Evolutionary conservation across 2,797 vertebrate genomes (phyloP), one percentile per base, ranked within the genome.

Genomic region (Aldrovandia affinis): DNA sequence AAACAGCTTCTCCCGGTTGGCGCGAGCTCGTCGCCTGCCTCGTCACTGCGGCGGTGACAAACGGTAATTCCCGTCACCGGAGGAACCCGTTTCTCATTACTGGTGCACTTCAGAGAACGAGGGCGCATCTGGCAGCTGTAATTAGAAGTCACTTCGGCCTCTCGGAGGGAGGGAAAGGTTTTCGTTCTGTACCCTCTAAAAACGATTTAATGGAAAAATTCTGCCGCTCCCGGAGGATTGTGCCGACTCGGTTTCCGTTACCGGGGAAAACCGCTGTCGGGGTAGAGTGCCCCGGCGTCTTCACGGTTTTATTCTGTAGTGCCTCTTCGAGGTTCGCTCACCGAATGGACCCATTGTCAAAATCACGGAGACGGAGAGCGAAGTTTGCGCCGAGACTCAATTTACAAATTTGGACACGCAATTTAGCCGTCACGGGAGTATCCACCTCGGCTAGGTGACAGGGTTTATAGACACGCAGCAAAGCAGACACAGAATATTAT

Each of bases 91-190:
- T 8, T 1, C 65, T 18, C 63, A 12, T 28, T 65, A 33, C 2
- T 28, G 59, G 25, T 63, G 33, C 12, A 36, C 65, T 39, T 36
- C 15, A 77, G 47, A 78, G 75, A 6, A 54, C 6, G 39, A 83
- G 82, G 5, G 36, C 22, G 44, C 83, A 81, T 81, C 52, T 3
- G 78, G n/a, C 78, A 5, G 36, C 78, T 77, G n/a, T 65, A 61
- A 80, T 63, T 88, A 79, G 85, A 88, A 81, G 83, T 39, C 83
- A 85, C 18, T 15, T 81, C n/a, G 1, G 6, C 79, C 61, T n/a
- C 25, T 25, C 25, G 57, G 61, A 70, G 33, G 33, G 65, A 70
- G 55, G 42, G 30, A 36, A 47, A 25, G 55, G 28, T 22, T 30
- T 81, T 42, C 36, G 20, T 61, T 44, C 36, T 59, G 25, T 30